Evolutionary conservation across 2,888 invertebrate genomes (phyloP), one percentile per base, ranked within the genome.

Genomic region (Heliothis peltigera): DNA sequence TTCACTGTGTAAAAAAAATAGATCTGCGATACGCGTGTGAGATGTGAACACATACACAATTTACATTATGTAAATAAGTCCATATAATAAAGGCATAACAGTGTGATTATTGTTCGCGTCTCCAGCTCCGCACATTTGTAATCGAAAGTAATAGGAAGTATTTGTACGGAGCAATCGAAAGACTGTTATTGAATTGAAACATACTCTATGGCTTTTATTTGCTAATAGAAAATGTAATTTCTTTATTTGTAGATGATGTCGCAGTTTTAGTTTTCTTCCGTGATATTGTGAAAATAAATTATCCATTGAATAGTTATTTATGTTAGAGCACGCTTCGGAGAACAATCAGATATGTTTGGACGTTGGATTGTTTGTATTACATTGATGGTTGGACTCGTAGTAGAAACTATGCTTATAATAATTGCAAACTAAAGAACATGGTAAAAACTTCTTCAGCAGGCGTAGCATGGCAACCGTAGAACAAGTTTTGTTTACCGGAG

Each of bases 51-150:
- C 48, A 59, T 56, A 46, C 69, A 64, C 78, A 73, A 76, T 55
- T 46, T 64, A 62, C 60, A 71, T 76, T 76, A 80, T 73, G 68
- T 75, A 73, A 73, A 77, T 75, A 54, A 35, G 25, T 44, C 39
- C 18, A 25, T 18, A 75, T 66, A 71, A 65, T 77, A 70, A 60
- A 67, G 59, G 10, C 51, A 65, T 62, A 58, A 56, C 28, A 35
- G 35, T 25, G 21, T 54, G 59, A 58, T 56, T 64, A 48, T 51
- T 21, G 62, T 43, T 19, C n/a, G 62, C 17, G 22, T 64, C 54
- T 59, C 55, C 47, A 43, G 44, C 53, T 53, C 62, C 17, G 42
- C 53, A 46, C 19, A 42, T 48, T 47, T 46, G 46, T 21, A 46
- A 46, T 4, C 7, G 22, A 17, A 51, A 25, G 15, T 5, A 53